Base-by-base conservation (phyloP, 1,140 invertebrate species). In the Vollenhovia emeryi region DNA sequence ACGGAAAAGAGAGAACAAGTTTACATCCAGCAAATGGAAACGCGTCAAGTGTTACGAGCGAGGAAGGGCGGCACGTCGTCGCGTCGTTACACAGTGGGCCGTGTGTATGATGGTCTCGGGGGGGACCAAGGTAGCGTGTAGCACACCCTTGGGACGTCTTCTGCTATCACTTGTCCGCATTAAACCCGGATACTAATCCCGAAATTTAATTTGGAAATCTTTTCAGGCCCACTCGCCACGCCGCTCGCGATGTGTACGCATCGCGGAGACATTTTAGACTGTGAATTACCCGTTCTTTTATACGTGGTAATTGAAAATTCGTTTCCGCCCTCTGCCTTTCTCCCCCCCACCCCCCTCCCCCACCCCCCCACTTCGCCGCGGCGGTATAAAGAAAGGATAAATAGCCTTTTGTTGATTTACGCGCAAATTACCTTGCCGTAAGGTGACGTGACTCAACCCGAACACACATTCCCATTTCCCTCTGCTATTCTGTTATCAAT, bases 201-300 rank as follows among this genome's bases (percentile, higher is more conserved):
- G 69, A 95, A 95, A 95, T 95, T 95, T 94, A 95, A 95, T 95
- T 95, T 94, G 92, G 91, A 94, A 94, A 95, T 95, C 94, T 95
- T 95, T 95, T 94, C 93, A 94, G 78, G 50, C 57, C 84, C 45
- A 57, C 60, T 71, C 76, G 18, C 21, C 18, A 43, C 60, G 24
- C 27, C 62, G 48, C 30, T 45, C 69, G 64, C 45, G 36, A 21
- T 40, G 21, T 30, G 33, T 69, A 66, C 68, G 45, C 64, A 62
- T 89, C 85, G 86, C 74, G 84, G 91, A 93, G 91, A 93, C 91
- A 91, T 92, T 94, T 93, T 92, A 93, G 92, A 94, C 91, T 71
- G 91, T 92, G 93, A 94, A 95, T 95, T 95, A 93, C 90, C 83
- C 88, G 73, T 21, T 76, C 89, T 91, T 94, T 95, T 95, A 93